Percentiles rank a stretch among this genome's conserved stretches.
These are phyloP conservation scores for Brachionus rotundiformis DNA, from an alignment of 1,140 invertebrate species.

Conservation along the genomic window DNA sequence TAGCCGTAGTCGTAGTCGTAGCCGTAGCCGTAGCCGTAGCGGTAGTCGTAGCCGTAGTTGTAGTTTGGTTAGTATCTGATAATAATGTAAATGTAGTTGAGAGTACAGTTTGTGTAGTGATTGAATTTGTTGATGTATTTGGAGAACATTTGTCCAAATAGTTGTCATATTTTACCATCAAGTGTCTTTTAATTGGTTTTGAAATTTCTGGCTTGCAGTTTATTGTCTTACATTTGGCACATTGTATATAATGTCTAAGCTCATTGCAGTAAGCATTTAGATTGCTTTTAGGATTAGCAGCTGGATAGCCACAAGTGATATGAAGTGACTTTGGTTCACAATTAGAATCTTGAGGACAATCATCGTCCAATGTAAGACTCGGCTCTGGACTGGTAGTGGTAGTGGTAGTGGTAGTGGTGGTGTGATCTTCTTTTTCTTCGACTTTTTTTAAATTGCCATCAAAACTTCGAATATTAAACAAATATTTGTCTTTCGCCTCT, in stretches of 20 bases:
- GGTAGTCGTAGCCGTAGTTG: neutral
- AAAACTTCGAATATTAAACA: constrained; percentile 1
- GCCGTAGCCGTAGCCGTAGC: neutral
- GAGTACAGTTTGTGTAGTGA: neutral
- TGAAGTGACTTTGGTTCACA: constrained; percentile 39
- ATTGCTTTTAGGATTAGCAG: constrained; percentile 43
- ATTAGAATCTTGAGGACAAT: constrained; percentile 10
- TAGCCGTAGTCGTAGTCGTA: neutral
- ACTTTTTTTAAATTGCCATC: too few relatives aligned
- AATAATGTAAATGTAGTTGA: neutral
- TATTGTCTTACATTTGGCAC: constrained; percentile 38
- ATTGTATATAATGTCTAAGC: constrained; percentile 46
- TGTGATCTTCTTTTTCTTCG: too few relatives aligned
- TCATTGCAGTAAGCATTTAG: constrained; percentile 49
- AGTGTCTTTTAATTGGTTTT: neutral
- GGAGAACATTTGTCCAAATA: neutral
- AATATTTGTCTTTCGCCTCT: neutral
- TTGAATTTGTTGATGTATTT: neutral
- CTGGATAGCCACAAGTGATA: constrained; percentile 43
- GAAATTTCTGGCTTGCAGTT: neutral
- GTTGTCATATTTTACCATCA: neutral
- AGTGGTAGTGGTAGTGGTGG: too few relatives aligned
- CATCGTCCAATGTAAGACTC: neutral
- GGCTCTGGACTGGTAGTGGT: neutral
- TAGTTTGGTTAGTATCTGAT: too few relatives aligned